Percentiles rank a stretch among this genome's conserved stretches.
These are phyloP conservation scores for Mus spretus DNA, from an alignment of 2,797 vertebrate genomes.

Conservation along the genomic window DNA sequence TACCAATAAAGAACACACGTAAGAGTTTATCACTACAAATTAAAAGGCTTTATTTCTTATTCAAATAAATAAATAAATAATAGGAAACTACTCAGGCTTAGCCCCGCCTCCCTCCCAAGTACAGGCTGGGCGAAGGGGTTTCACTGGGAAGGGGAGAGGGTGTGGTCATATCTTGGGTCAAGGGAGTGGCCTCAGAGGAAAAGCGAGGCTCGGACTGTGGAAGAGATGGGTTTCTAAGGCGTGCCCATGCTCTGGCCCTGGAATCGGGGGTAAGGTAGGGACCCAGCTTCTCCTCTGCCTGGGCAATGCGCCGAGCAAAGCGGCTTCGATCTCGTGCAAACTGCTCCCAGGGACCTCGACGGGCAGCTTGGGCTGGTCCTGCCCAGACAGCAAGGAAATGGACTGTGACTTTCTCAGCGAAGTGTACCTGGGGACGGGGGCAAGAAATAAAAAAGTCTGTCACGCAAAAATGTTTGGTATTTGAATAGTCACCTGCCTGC, in stretches of 20 bases:
- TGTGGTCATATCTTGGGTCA: background rate
- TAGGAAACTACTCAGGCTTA: background rate
- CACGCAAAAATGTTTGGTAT: background rate
- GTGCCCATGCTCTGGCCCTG: constrained; percentile 77
- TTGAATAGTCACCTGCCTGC: background rate
- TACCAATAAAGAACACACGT: background rate
- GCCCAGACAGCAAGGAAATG: constrained; percentile 85
- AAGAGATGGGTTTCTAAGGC: background rate
- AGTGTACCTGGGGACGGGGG: constrained; percentile 82
- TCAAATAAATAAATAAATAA: constrained; percentile 68
- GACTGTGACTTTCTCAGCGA: constrained; percentile 83
- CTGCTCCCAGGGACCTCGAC: constrained; percentile 88
- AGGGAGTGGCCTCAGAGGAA: background rate
- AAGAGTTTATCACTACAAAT: constrained; percentile 37
- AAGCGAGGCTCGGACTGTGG: fast-evolving
- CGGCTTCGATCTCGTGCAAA: constrained; percentile 85
- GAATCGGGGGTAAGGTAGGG: constrained; percentile 79
- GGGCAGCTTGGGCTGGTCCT: constrained; percentile 84
- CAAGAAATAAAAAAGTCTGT: background rate
- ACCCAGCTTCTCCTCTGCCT: constrained; percentile 73
- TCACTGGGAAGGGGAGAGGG: background rate
- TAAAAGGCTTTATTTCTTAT: constrained; percentile 74
- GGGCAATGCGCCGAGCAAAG: constrained; percentile 84
- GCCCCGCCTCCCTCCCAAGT: constrained; percentile 34
- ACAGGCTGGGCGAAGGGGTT: background rate